Evolutionary conservation across 2,888 invertebrate species (phyloP), one percentile per base, ranked within the genome.

Genomic region (Scaptomyza caliginosa): DNA sequence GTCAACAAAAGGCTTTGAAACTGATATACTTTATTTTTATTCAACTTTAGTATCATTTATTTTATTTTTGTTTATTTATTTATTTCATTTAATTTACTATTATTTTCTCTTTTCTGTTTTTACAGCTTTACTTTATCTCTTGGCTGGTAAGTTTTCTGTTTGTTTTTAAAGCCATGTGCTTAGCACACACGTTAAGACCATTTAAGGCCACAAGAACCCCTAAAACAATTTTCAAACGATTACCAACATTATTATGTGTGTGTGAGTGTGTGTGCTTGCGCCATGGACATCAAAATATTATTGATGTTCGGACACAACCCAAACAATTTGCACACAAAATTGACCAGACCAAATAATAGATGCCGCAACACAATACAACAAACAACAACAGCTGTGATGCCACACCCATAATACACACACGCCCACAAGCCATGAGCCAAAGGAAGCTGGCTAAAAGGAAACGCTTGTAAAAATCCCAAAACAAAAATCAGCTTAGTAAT

Each of bases 271-370:
- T 30, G 30, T 30, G 16, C 4, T 2, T 4, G 21, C 19, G 39
- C 23, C 43, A 40, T 16, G 28, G 38, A 60, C 77, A 79, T 58
- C 46, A 65, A 69, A 72, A 80, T 83, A 79, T 86, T 86, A 77
- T 80, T 67, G 86, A 82, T 79, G 73, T 54, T 68, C 57, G 65
- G 69, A 56, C 74, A 66, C 82, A 77, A 49, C 87, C 87, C 87
- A 70, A 75, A 67, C 85, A 85, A 84, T 86, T 83, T 81, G 64
- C 67, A 66, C 80, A 75, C 77, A 82, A 63, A 81, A 69, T 73
- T 74, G 79, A 79, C 69, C 80, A 58, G 55, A 40, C 63, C 63
- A 52, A 62, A 65, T 63, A 67, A 62, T 64, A 43, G 51, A 71
- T 45, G 52, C 51, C 57, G 23, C 72, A 63, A 56, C 42, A 62